These are phyloP conservation scores for Acanthosoma haemorrhoidale DNA, from an alignment of 2,888 invertebrate genomes.

Conservation along the genomic window DNA sequence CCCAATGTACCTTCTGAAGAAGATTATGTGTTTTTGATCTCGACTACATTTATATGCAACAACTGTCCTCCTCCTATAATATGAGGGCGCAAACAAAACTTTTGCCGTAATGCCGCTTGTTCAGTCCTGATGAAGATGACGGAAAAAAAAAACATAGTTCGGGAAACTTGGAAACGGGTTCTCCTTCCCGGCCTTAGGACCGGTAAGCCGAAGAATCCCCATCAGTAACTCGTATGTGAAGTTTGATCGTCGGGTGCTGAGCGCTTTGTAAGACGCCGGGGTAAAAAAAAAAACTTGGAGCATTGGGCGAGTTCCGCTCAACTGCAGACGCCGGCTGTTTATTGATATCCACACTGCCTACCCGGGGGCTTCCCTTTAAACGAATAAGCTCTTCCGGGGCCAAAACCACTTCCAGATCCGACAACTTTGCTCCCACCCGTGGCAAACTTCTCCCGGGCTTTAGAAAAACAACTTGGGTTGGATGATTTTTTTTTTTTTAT, in stretches of 20 bases:
- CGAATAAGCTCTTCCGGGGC: constrained; percentile 5
- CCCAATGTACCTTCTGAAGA: no score
- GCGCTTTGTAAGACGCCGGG: background rate
- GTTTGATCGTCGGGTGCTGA: background rate
- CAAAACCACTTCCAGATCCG: background rate
- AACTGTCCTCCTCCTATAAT: no score
- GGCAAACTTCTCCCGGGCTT: background rate
- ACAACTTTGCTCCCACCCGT: background rate
- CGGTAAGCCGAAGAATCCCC: background rate
- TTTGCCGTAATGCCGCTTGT: no score
- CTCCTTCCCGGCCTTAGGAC: background rate
- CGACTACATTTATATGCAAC: no score
- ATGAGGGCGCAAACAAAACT: no score
- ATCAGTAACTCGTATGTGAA: background rate
- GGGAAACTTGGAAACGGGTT: no score
- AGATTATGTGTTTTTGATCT: no score
- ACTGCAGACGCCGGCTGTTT: background rate
- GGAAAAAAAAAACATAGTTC: no score
- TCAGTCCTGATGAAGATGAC: no score
- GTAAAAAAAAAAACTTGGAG: background rate
- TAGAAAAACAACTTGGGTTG: constrained; percentile 5
- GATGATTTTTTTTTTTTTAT: background rate
- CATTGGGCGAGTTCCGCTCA: background rate
- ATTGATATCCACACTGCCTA: background rate
- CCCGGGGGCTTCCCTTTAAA: background rate